phyloP scores from a whole-genome alignment of 2,797 vertebrate genomes.

The Valencia hispanica region DNA sequence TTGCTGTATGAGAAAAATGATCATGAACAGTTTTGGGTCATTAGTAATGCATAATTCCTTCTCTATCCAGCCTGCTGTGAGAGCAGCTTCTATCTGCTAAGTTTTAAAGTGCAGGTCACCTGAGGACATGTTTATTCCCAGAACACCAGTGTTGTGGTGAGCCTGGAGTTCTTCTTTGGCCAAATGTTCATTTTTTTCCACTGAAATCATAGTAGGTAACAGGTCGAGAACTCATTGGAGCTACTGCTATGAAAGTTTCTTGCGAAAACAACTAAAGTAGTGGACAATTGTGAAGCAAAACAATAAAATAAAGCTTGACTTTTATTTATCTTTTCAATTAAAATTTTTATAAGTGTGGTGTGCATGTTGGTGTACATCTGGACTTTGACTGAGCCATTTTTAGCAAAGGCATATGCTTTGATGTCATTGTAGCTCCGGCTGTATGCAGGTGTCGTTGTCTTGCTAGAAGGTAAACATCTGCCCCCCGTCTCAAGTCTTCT shows the following conservation, averaged over 20 bases:
- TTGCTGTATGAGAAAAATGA: background rate
- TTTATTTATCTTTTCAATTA: background rate
- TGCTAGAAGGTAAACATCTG: background rate
- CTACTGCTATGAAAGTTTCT: background rate
- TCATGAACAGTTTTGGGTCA: background rate
- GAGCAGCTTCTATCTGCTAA: background rate
- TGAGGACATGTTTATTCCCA: slow-evolving; percentile 31
- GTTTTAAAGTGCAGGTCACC: slow-evolving; percentile 31
- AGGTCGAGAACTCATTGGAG: background rate
- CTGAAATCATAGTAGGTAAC: background rate
- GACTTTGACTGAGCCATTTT: background rate
- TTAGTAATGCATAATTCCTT: background rate
- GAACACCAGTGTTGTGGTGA: slow-evolving; percentile 11
- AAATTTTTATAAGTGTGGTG: background rate
- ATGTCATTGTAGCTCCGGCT: background rate
- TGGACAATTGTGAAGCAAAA: background rate
- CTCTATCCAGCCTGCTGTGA: background rate
- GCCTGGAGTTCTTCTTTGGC: slow-evolving; percentile 45
- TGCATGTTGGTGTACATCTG: background rate
- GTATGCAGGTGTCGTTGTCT: background rate
- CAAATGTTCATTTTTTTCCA: background rate
- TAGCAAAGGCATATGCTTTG: background rate
- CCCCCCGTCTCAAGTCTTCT: background rate
- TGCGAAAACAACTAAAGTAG: background rate
- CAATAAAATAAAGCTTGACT: too few species aligned